phyloP scores from a whole-genome alignment of 2,113 vertebrate genomes.

The Cynoglossus semilaevis region DNA sequence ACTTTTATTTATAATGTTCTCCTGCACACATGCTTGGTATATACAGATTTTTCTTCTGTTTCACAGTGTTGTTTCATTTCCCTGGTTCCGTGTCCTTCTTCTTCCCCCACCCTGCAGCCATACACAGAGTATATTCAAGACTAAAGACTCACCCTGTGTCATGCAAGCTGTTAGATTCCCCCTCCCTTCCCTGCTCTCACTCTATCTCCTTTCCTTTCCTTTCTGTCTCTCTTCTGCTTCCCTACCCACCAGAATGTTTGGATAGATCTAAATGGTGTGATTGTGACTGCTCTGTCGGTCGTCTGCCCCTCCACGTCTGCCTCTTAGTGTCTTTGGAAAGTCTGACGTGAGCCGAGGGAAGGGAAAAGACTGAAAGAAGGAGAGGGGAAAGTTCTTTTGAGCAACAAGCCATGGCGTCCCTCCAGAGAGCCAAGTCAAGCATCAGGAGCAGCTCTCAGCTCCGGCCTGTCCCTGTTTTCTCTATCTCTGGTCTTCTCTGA shows the following conservation, averaged over 20 bases:
- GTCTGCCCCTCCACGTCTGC: conserved; percentile 63
- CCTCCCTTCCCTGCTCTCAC: conserved; percentile 14
- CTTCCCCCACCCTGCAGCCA: conserved; percentile 33
- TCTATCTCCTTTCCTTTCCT: conserved; percentile 41
- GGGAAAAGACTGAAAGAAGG: conserved; percentile 34
- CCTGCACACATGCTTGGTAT: conserved; percentile 19
- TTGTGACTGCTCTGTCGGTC: conserved; percentile 71
- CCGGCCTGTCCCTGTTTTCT: conserved; percentile 38
- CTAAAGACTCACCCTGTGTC: conserved; percentile 56
- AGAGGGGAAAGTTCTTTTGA: conserved; percentile 74
- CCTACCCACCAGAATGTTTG: conserved; percentile 60
- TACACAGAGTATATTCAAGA: conserved; percentile 52
- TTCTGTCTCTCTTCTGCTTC: conserved; percentile 28
- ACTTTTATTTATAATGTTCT: conserved; percentile 7
- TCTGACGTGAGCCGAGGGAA: conserved; percentile 74
- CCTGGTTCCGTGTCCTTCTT: conserved; percentile 19
- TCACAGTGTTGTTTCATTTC: conserved; percentile 42
- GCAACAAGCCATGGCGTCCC: conserved; percentile 79
- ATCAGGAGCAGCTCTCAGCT: conserved; percentile 50
- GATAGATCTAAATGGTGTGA: conserved; percentile 78
- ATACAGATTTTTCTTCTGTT: conserved; percentile 34
- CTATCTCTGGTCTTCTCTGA: conserved; percentile 22
- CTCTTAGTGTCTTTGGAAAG: conserved; percentile 75
- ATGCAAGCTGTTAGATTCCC: conserved; percentile 48
- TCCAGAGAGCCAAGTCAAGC: conserved; percentile 69